phyloP scores from a whole-genome alignment of 2,888 invertebrate species.

The Hybos culiciformis region DNA sequence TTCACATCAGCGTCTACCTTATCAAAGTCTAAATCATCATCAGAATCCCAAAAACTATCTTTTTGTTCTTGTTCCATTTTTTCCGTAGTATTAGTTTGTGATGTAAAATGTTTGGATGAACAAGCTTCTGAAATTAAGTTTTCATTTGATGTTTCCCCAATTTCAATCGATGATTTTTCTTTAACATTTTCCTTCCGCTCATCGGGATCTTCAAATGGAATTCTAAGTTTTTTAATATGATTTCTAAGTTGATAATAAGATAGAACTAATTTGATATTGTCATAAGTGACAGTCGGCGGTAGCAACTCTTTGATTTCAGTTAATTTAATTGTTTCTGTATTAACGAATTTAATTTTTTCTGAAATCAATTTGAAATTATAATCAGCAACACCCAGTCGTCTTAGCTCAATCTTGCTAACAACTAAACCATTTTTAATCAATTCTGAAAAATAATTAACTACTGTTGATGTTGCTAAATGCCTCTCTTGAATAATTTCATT shows the following conservation, averaged over 20 bases:
- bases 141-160: not conserved
- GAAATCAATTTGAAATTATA: conserved; percentile 8
- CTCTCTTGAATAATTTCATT: conserved; percentile 28
- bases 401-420: conserved; percentile 7
- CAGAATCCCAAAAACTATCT: not conserved
- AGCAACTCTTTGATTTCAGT: conserved; percentile 26
- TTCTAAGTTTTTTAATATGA: conserved; percentile 19
- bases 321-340: conserved; percentile 7
- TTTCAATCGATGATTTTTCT: too few species aligned
- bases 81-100: too few species aligned
- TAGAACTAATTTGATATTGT: conserved; percentile 25
- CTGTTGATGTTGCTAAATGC: conserved; percentile 12
- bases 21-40: not conserved
- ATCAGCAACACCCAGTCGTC: conserved; percentile 7
- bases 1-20: not conserved
- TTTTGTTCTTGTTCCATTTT: not conserved
- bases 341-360: not conserved
- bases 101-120: too few species aligned
- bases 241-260: conserved; percentile 24
- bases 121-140: too few species aligned
- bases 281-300: conserved; percentile 23
- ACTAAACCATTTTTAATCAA: conserved; percentile 8
- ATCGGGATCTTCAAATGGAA: conserved; percentile 7
- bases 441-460: conserved; percentile 5
- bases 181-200: not conserved